Base-by-base conservation (phyloP, 2,797 vertebrate genomes). In the Clarias platycephalus region DNA sequence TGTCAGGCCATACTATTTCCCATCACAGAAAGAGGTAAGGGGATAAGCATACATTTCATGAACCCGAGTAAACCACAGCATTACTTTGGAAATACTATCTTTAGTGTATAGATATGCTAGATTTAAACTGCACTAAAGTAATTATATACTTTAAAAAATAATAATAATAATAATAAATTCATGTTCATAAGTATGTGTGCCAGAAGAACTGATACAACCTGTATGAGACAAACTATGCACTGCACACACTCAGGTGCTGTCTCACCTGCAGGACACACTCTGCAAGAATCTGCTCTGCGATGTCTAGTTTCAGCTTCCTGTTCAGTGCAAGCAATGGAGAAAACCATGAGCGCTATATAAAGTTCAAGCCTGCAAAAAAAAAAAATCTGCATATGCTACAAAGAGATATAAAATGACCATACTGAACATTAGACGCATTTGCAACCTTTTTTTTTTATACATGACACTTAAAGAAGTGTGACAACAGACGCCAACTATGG, bases 241-340 rank as follows among this genome's bases (percentile, higher is more conserved):
- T 22, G 2, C 8, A 1, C 79, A 40, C 57, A 78, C 9, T 28
- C 62, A 80, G 62, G n/a, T 80, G n/a, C 28, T 80, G 55, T 87
- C 88, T 91, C 86, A 95, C 95, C 94, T 91, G 93, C 22, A 82
- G 77, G 49, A 15, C 95, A 95, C 53, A 20, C 0, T 0, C 0
- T 0, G 83, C 89, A 92, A 0, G 0, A 0, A 4, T 2, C 71
- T 10, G 0, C 63, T 28, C 49, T 81, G 55, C 15, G 20, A 13
- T 7, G 0, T 22, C 3, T 16, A 1, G 0, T 10, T 18, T 44
- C 0, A 49, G 34, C 16, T 31, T 75, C 81, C 86, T 88, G 85
- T 16, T 67, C 16, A 72, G 66, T 49, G 57, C 64, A 71, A 77
- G 12, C 34, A 86, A 72, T 24, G 37, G 1, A 67, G 22, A 83